A percentile compares a stretch with the other conserved stretches of the same genome.
Evolutionary conservation across 2,797 vertebrate genomes (phyloP).

Genomic region (Lepidocolaptes lacrymiger): DNA sequence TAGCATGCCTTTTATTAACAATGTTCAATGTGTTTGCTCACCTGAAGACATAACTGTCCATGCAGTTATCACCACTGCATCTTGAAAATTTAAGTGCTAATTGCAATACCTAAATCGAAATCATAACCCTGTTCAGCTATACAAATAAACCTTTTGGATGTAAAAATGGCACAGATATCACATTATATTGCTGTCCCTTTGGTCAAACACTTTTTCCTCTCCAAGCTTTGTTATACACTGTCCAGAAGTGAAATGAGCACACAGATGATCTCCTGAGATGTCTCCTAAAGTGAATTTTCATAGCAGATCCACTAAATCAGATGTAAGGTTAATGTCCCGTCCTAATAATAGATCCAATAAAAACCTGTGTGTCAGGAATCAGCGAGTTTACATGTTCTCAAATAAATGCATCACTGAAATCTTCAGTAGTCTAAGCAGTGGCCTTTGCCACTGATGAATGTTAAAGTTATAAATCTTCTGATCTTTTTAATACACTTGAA

Average conservation of each 20-base stretch:
- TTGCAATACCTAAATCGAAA: neutral
- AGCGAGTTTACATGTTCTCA: neutral
- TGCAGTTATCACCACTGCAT: neutral
- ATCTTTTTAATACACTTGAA: neutral
- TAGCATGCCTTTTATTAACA: neutral
- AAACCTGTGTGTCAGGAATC: neutral
- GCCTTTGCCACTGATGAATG: neutral
- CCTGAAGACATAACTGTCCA: neutral
- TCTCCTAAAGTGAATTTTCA: neutral
- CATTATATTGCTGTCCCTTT: neutral
- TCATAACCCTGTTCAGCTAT: neutral
- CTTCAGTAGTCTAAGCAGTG: neutral
- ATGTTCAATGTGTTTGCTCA: neutral
- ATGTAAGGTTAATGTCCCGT: rapidly evolving
- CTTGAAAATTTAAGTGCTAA: neutral
- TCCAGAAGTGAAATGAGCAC: neutral
- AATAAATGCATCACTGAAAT: neutral
- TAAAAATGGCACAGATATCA: neutral
- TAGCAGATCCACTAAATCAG: neutral
- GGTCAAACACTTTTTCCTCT: neutral
- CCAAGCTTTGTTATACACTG: neutral
- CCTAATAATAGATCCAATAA: neutral
- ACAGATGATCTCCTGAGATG: neutral
- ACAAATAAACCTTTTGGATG: neutral
- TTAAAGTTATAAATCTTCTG: neutral